Evolutionary conservation across 2,797 vertebrate species (phyloP).

Genomic region (Hydrophis major): DNA sequence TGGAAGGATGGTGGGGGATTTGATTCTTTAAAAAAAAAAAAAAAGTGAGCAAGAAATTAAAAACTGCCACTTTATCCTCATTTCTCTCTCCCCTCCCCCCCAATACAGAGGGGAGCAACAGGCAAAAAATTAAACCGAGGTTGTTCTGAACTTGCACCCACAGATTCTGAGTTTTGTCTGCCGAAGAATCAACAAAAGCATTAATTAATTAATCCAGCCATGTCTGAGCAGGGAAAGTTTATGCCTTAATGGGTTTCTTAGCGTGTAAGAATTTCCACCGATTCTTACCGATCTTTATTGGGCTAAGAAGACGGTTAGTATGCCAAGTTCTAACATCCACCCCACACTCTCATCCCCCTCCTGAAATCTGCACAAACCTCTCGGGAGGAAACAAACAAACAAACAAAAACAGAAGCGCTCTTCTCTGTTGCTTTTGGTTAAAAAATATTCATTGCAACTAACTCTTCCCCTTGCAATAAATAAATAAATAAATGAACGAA

Average conservation of each 20-base stretch:
- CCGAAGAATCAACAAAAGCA: not conserved
- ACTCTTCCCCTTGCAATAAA: constrained; percentile 3
- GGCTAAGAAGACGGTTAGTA: not conserved
- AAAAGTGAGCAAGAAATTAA: not conserved
- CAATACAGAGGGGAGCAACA: not conserved
- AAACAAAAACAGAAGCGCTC: not conserved
- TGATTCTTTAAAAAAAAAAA: not conserved
- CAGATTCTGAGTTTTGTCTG: not conserved
- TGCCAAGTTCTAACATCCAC: not conserved
- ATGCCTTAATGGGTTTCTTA: not conserved
- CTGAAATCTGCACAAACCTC: not conserved
- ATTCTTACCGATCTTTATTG: not conserved
- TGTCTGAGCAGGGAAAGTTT: not conserved
- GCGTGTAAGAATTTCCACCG: not conserved
- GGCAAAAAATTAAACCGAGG: not conserved
- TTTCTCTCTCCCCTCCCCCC: rapidly evolving
- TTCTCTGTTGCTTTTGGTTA: not conserved
- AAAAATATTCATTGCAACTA: not conserved
- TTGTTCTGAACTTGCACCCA: not conserved
- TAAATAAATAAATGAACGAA: not conserved
- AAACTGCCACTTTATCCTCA: not conserved
- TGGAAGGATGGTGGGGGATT: not conserved
- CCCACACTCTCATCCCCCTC: not conserved
- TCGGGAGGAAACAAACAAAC: not conserved
- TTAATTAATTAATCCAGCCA: not conserved